Percentiles rank a stretch among this genome's conserved stretches.
These are phyloP conservation scores for Scelioninae gen. 2 DNA, from an alignment of 2,888 invertebrate genomes.

Conservation along the genomic window DNA sequence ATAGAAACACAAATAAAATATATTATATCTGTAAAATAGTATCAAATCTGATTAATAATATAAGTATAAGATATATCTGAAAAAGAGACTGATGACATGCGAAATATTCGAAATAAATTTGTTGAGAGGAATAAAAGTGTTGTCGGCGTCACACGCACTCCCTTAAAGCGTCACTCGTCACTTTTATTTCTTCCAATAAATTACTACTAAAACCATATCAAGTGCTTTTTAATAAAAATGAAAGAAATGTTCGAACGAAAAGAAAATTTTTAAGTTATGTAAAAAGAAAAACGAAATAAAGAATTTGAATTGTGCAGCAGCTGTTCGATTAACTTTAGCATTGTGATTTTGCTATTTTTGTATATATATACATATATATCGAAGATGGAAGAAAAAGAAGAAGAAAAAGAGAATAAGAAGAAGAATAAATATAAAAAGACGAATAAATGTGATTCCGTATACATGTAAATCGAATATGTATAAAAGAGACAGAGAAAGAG, in stretches of 20 bases:
- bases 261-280: conserved; percentile 18
- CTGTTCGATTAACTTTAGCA: conserved; percentile 38
- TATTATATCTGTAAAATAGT: conserved; percentile 11
- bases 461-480: conserved; percentile 54
- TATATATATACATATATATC: neutral
- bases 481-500: conserved; percentile 57
- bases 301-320: conserved; percentile 48
- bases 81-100: conserved; percentile 49
- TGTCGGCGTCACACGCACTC: neutral
- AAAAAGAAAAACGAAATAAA: conserved; percentile 37
- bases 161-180: neutral
- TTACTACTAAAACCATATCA: conserved; percentile 24
- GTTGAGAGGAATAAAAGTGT: conserved; percentile 38
- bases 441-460: conserved; percentile 50
- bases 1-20: too few species aligned
- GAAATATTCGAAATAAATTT: conserved; percentile 25
- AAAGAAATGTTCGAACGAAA: conserved; percentile 19
- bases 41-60: conserved; percentile 25
- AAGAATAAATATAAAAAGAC: too few species aligned
- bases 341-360: conserved; percentile 42
- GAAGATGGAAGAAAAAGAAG: conserved; percentile 27
- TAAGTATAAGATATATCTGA: conserved; percentile 30
- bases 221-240: conserved; percentile 36
- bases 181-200: conserved; percentile 32
- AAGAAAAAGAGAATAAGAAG: conserved; percentile 50